Conservation (phyloP, 1,140 invertebrate species). For the Drosophila ambigua region DNA sequence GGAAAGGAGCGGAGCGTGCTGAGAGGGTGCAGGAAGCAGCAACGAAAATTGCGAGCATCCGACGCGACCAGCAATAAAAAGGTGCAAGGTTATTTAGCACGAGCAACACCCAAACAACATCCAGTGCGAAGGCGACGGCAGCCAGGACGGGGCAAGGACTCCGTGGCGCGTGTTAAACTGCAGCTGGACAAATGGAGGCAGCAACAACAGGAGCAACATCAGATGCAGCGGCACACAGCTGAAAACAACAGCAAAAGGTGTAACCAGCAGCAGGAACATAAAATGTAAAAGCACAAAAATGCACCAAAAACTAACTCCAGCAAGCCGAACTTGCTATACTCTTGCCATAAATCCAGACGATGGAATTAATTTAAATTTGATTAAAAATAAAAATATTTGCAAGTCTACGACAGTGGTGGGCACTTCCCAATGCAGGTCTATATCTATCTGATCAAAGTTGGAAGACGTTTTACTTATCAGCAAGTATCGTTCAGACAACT, state of each 20-base stretch:
- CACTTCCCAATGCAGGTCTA: too few species aligned
- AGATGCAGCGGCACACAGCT: constrained; percentile 25
- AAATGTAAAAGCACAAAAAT: constrained; percentile 74
- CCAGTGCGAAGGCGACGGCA: not conserved
- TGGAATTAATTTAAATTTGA: too few species aligned
- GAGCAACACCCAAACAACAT: constrained; percentile 63
- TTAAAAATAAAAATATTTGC: too few species aligned
- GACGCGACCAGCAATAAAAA: constrained; percentile 77
- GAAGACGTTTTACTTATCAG: too few species aligned
- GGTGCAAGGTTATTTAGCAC: constrained; percentile 80
- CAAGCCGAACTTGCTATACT: too few species aligned
- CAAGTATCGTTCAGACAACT: too few species aligned
- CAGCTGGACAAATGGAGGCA: constrained; percentile 79
- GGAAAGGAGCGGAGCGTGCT: constrained; percentile 16
- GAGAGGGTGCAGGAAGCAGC: too few species aligned
- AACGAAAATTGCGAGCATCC: constrained; percentile 75
- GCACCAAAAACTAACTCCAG: too few species aligned
- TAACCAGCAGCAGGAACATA: constrained; percentile 71
- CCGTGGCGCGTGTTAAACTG: constrained; percentile 69
- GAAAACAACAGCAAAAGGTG: constrained; percentile 60
- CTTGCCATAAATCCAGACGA: too few species aligned
- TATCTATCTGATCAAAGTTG: too few species aligned
- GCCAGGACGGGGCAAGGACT: constrained; percentile 49
- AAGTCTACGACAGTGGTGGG: too few species aligned
- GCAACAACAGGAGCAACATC: constrained; percentile 35